Evolutionary conservation across 2,113 vertebrate species (phyloP).

Genomic region (Cryptomyrus ogoouensis): DNA sequence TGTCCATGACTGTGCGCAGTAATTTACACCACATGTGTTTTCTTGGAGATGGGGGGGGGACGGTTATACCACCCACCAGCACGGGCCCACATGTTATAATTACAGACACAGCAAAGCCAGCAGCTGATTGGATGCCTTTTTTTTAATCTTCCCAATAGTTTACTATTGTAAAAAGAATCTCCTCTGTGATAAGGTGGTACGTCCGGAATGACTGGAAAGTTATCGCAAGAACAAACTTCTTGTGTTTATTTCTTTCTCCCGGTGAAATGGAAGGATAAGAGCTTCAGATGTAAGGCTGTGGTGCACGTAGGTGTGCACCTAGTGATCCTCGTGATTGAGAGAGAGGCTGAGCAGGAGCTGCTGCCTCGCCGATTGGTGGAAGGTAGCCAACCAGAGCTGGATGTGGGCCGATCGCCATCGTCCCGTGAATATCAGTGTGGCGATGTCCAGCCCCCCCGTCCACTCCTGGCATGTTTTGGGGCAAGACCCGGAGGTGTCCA

Average conservation of each 20-base stretch:
- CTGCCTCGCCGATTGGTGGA: not conserved
- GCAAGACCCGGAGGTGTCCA: not conserved
- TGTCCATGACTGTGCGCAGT: slow-evolving; percentile 55
- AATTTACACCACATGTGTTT: slow-evolving; percentile 67
- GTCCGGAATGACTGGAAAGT: not conserved
- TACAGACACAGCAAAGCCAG: not conserved
- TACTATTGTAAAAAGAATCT: not conserved
- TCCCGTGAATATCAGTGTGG: not conserved
- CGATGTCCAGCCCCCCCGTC: not conserved
- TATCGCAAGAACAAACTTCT: not conserved
- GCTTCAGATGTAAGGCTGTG: not conserved
- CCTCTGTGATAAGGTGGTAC: not conserved
- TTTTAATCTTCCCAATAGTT: not conserved
- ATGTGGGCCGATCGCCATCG: too few species aligned
- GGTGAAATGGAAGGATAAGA: not conserved
- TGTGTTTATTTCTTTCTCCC: not conserved
- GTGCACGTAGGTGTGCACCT: not conserved
- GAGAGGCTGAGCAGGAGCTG: not conserved
- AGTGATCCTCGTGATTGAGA: not conserved
- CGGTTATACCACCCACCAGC: slow-evolving; percentile 43
- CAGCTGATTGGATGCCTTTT: not conserved
- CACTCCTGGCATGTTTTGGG: not conserved
- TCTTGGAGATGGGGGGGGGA: slow-evolving; percentile 49
- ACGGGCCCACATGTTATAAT: slow-evolving; percentile 34
- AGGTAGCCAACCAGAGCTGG: not conserved